Evolutionary conservation across 2,113 vertebrate genomes (phyloP).

Genomic region (Podarcis cretensis): DNA sequence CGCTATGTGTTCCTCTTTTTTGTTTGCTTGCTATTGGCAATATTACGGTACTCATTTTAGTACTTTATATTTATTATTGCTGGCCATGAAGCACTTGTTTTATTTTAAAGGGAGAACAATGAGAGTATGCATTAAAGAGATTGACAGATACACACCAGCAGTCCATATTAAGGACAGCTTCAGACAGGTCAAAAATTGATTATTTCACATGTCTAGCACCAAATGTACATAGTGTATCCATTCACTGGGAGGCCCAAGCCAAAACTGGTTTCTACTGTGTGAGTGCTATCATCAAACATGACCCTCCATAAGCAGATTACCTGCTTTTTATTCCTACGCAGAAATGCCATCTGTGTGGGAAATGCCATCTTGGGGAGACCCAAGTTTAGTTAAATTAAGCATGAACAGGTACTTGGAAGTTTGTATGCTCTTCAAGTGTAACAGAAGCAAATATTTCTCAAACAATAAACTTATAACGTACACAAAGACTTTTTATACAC

Average conservation of each 20-base stretch:
- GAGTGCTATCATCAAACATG: not conserved
- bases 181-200: not conserved
- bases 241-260: not conserved
- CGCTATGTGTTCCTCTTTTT: slow-evolving; percentile 48
- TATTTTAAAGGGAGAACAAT: slow-evolving; percentile 30
- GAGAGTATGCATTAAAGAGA: slow-evolving; percentile 2
- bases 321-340: not conserved
- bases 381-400: not conserved
- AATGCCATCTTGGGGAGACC: too few relatives aligned
- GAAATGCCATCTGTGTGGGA: slow-evolving; percentile 1
- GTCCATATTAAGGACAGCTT: not conserved
- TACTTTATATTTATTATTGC: slow-evolving; percentile 63
- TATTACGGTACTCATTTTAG: slow-evolving; percentile 72
- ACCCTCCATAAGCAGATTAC: not conserved
- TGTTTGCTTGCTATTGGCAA: slow-evolving; percentile 59
- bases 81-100: slow-evolving; percentile 48
- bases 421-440: not conserved
- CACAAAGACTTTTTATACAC: not conserved
- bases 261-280: not conserved
- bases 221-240: not conserved
- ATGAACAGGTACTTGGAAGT: not conserved
- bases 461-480: not conserved
- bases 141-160: not conserved
- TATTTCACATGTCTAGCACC: not conserved
- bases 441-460: not conserved